Evolutionary conservation across 2,888 invertebrate species (phyloP).

Genomic region (Drosophila neutralis): DNA sequence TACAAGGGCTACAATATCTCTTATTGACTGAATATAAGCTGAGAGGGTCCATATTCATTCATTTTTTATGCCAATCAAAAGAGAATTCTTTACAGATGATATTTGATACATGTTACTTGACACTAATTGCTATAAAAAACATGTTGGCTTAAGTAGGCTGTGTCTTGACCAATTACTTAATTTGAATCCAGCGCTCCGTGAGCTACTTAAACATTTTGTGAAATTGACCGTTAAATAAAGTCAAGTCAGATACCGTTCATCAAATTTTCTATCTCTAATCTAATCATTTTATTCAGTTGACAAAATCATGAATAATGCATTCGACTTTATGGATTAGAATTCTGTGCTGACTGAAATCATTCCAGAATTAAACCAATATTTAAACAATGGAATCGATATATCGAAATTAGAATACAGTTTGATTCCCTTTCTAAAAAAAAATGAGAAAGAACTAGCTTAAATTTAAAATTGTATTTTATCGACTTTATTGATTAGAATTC

Average conservation of each 20-base stretch:
- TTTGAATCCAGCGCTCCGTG: neutral
- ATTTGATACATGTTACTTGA: constrained; percentile 3
- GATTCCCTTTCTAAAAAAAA: no score
- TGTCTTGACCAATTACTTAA: neutral
- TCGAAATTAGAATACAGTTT: no score
- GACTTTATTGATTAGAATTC: no score
- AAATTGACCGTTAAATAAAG: neutral
- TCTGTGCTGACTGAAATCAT: neutral
- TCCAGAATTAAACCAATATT: neutral
- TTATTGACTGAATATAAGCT: neutral
- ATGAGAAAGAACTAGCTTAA: no score
- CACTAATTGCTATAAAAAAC: neutral
- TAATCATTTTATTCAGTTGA: neutral
- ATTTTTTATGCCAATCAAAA: neutral
- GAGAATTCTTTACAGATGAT: neutral
- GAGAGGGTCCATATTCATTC: neutral
- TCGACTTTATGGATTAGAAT: neutral
- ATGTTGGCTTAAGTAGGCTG: neutral
- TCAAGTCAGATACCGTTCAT: neutral
- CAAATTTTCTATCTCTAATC: neutral
- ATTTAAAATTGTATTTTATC: no score
- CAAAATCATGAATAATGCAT: neutral
- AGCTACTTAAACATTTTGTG: neutral
- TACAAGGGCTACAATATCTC: neutral
- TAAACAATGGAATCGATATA: neutral